Evolutionary conservation across 2,888 invertebrate species (phyloP).

Genomic region (Cordylochernes scorpioides): DNA sequence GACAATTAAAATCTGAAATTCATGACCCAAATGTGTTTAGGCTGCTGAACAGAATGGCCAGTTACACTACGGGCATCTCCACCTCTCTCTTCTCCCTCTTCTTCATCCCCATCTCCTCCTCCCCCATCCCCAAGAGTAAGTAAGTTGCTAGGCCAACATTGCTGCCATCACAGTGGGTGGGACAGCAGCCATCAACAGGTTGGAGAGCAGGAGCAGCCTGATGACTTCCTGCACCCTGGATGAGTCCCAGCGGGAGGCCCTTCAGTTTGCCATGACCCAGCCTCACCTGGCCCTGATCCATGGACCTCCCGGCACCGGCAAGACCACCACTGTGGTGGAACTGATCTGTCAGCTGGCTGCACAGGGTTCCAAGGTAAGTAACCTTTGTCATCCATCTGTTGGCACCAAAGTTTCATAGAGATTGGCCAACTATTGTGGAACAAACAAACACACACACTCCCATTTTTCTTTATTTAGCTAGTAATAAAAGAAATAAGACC

Average conservation of each 20-base stretch:
- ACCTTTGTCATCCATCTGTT: constrained; percentile 1
- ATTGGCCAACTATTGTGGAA: not conserved
- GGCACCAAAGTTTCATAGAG: not conserved
- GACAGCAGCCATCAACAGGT: too few species aligned
- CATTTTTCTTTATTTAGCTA: not conserved
- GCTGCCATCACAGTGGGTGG: too few species aligned
- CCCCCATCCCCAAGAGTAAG: too few species aligned
- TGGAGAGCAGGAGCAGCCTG: too few species aligned
- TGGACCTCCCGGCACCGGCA: constrained; percentile 31
- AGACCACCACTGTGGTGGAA: constrained; percentile 31
- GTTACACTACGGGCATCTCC: too few species aligned
- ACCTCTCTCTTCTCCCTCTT: too few species aligned
- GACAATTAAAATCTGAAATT: too few species aligned
- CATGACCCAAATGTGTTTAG: too few species aligned
- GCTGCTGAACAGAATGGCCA: too few species aligned
- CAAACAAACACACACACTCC: not conserved
- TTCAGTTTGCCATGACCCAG: constrained; percentile 25
- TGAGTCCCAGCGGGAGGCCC: constrained; percentile 26
- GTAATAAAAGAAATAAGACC: not conserved
- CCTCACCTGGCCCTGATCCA: constrained; percentile 29
- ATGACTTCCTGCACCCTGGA: too few species aligned
- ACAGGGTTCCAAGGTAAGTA: constrained; percentile 21
- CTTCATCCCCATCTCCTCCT: too few species aligned
- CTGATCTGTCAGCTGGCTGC: constrained; percentile 26
- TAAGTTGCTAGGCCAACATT: too few species aligned